Percentiles rank a stretch among this genome's conserved stretches.
Evolutionary conservation across 2,888 invertebrate genomes (phyloP).

Genomic region (Dryocosmus kuriphilus): DNA sequence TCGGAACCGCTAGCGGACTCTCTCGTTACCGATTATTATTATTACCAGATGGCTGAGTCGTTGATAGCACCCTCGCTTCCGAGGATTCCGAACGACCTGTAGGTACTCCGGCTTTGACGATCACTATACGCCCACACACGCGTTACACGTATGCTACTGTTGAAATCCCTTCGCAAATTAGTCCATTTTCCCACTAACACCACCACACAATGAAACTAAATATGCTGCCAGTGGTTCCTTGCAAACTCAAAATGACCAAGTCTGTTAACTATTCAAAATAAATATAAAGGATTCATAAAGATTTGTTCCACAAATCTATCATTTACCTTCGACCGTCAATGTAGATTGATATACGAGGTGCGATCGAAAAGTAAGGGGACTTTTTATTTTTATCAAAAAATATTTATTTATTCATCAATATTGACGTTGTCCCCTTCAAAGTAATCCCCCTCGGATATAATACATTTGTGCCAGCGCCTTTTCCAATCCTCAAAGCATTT

Average conservation of each 20-base stretch:
- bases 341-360: too few relatives aligned
- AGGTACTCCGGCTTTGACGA: slow-evolving; percentile 23
- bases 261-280: not conserved
- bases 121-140: not conserved
- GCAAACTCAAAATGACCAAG: not conserved
- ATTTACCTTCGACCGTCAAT: too few relatives aligned
- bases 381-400: too few relatives aligned
- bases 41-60: slow-evolving; percentile 3
- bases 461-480: too few relatives aligned
- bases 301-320: too few relatives aligned
- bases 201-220: not conserved
- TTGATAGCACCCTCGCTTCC: not conserved
- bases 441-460: too few relatives aligned
- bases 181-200: slow-evolving; percentile 10
- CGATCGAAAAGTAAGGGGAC: too few relatives aligned
- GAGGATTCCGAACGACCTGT: slow-evolving; percentile 27
- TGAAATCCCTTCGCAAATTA: slow-evolving; percentile 12
- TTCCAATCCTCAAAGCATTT: too few relatives aligned
- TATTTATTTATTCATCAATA: too few relatives aligned
- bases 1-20: not conserved
- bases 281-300: too few relatives aligned
- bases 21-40: slow-evolving; percentile 15
- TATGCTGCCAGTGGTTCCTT: not conserved
- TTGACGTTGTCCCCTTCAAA: too few relatives aligned
- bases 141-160: not conserved